These are phyloP conservation scores for Abscondita cerata DNA, from an alignment of 2,888 invertebrate genomes.

Conservation along the genomic window DNA sequence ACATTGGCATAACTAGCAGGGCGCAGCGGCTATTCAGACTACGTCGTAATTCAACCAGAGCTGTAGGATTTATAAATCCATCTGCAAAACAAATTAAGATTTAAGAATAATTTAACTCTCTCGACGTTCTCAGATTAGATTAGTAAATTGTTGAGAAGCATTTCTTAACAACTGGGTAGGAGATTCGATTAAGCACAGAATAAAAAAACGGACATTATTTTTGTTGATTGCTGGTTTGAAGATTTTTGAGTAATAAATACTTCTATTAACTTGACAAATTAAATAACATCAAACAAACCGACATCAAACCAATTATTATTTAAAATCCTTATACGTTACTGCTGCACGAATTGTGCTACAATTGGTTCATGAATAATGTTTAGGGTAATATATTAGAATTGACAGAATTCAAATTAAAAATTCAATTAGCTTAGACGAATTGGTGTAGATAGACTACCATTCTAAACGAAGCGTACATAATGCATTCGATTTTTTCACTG, in stretches of 20 bases:
- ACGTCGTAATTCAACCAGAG: constrained; percentile 36
- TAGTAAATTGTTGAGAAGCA: constrained; percentile 11
- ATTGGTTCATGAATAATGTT: constrained; percentile 15
- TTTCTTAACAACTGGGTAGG: constrained; percentile 9
- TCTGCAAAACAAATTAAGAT: constrained; percentile 34
- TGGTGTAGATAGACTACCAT: constrained; percentile 13
- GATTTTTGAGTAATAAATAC: constrained; percentile 6
- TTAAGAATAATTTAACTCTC: constrained; percentile 40
- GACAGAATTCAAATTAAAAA: constrained; percentile 24
- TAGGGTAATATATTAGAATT: constrained; percentile 11
- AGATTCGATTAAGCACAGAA: constrained; percentile 10
- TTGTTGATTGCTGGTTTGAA: constrained; percentile 8
- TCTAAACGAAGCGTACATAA: constrained; percentile 21
- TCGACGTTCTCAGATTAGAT: constrained; percentile 19
- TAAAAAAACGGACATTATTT: constrained; percentile 9
- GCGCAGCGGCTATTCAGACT: constrained; percentile 33
- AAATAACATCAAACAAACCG: constrained; percentile 18
- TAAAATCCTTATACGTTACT: constrained; percentile 13
- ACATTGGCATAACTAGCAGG: constrained; percentile 40
- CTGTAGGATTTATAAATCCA: constrained; percentile 33
- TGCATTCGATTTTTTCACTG: constrained; percentile 29
- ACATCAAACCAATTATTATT: constrained; percentile 16
- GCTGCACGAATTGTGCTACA: constrained; percentile 1
- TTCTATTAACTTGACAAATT: constrained; percentile 17
- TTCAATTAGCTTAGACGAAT: constrained; percentile 21